These are phyloP conservation scores for Cremastinae sp. DNA, from an alignment of 2,888 invertebrate genomes.

Conservation along the genomic window DNA sequence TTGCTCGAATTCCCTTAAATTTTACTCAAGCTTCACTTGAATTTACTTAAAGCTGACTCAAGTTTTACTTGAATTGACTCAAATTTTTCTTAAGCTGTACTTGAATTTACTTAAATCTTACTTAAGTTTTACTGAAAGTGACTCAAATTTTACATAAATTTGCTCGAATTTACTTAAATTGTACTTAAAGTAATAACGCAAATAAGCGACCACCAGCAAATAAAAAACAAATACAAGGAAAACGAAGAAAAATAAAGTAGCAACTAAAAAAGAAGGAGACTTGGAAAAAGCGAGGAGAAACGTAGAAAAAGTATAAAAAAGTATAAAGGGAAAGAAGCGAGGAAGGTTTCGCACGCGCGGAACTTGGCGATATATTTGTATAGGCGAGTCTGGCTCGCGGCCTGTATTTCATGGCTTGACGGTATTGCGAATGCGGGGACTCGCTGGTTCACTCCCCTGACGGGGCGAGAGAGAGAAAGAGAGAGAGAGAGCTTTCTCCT, in stretches of 20 bases:
- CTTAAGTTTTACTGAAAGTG: no score
- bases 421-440: conserved; percentile 42
- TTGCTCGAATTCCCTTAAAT: no score
- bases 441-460: conserved; percentile 34
- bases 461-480: no score
- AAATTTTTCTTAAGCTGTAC: no score
- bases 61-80: no score
- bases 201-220: no score
- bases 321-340: neutral
- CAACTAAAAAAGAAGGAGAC: conserved; percentile 18
- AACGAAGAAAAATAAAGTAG: conserved; percentile 8
- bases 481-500: conserved; percentile 36
- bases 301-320: conserved; percentile 14
- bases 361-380: conserved; percentile 42
- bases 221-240: neutral
- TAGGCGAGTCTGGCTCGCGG: conserved; percentile 65
- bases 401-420: conserved; percentile 63
- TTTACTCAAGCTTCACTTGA: no score
- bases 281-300: conserved; percentile 5
- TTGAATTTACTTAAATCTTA: no score
- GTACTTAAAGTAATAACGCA: no score
- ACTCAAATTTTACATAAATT: no score
- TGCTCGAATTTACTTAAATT: no score
- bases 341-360: conserved; percentile 44
- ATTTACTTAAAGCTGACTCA: no score